Base-by-base conservation (phyloP, 1,140 invertebrate species). In the Drosophila parabipectinata region DNA sequence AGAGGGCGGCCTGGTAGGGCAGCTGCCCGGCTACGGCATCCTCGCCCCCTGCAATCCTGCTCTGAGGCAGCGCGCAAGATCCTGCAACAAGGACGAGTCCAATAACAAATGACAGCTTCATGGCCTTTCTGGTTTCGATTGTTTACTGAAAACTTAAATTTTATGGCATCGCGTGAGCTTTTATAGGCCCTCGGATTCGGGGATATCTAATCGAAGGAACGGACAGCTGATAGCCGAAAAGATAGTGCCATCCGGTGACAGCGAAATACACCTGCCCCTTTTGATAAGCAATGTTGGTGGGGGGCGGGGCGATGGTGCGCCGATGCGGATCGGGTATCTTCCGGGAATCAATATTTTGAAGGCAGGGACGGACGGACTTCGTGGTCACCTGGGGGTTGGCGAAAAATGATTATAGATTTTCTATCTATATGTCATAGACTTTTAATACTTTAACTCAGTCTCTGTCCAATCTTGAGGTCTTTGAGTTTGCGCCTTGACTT, bases 1-100 rank as follows among this genome's bases (percentile, higher is more conserved):
- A 76, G 39, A 91, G 76, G 2, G 89, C 58, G 0, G 72, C 90
- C 72, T 87, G 84, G 39, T 91, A 91, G 52, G 90, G 90, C 50
- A 91, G 14, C 54, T 91, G 90, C 2, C 90, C 89, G 6, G 57
- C 15, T 0, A 78, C 63, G 14, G 90, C 90, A 61, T 83, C 81
- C 9, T 82, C 74, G 34, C 84, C 90, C 0, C 84, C 85, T 18
- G 75, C 78, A 34, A 91, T 71, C 45, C 89, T 79, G 14, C 24
- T 57, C 52, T 87, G 69, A 3, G 67, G 69, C 7, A 63, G 52
- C 3, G 62, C 63, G 30, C 18, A 30, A 0, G 21, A 8, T 14
- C 24, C 55, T 9, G 54, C 53, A 12, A 79, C 5, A 0, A 87
- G 41, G 5, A 71, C 24, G 12, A 73, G 14, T 39, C 67, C 72